Conservation (phyloP, 2,113 vertebrate species). For the Dinomys branickii region DNA sequence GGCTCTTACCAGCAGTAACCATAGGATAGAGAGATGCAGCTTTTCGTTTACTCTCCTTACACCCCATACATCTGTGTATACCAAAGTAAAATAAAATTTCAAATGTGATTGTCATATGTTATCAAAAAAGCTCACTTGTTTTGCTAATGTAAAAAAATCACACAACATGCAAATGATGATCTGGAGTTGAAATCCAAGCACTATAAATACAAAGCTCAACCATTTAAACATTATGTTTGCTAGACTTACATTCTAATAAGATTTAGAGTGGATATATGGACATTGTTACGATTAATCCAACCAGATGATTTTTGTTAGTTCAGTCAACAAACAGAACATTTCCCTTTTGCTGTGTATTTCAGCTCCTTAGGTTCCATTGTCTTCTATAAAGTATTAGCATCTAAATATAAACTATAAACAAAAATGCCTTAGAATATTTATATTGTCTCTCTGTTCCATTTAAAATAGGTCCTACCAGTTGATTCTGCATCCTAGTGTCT, state of each 20-base stretch:
- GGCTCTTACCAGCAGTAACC: neutral
- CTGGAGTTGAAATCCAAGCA: neutral
- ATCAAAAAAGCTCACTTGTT: neutral
- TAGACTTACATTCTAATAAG: constrained; percentile 7
- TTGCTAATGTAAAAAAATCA: constrained; percentile 20
- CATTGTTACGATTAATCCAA: neutral
- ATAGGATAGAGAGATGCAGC: neutral
- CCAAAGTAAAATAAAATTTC: neutral
- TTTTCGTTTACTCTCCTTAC: neutral
- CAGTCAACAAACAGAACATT: neutral
- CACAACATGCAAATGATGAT: neutral
- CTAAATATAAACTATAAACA: neutral
- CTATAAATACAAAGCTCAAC: neutral
- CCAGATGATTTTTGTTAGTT: neutral
- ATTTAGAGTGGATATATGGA: neutral
- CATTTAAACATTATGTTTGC: neutral
- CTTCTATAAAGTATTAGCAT: constrained; percentile 31
- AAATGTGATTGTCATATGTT: neutral
- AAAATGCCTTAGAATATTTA: neutral
- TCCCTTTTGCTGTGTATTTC: neutral
- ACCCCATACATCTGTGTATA: neutral
- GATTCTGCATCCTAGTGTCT: neutral
- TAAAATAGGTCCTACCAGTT: neutral
- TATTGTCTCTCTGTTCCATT: neutral
- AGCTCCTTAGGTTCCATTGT: neutral